A percentile compares a stretch with the other conserved stretches of the same genome.
phyloP scores from a whole-genome alignment of 2,888 invertebrate genomes.

The Danaus chrysippus region DNA sequence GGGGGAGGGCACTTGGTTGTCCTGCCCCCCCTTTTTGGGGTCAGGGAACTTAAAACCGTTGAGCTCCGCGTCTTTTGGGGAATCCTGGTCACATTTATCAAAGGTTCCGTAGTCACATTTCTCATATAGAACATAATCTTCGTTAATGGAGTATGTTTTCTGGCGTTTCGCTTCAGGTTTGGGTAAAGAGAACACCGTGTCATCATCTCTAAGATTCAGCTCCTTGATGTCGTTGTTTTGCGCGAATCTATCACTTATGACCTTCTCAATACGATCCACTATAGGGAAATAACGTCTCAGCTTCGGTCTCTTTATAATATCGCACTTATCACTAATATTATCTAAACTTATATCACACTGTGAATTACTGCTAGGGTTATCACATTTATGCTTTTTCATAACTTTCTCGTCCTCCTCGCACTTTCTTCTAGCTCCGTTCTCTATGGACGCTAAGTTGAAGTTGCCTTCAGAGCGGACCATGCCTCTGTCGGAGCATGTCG shows the following conservation, averaged over 20 bases:
- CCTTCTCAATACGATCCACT: slow-evolving; percentile 58
- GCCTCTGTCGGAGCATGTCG: slow-evolving; percentile 43
- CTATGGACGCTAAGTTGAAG: slow-evolving; percentile 55
- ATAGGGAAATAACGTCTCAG: slow-evolving; percentile 59
- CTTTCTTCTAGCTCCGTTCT: slow-evolving; percentile 51
- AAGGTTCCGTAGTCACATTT: slow-evolving; percentile 71
- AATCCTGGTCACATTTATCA: slow-evolving; percentile 51
- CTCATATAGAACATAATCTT: slow-evolving; percentile 63
- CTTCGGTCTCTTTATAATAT: slow-evolving; percentile 64
- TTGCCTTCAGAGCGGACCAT: slow-evolving; percentile 68
- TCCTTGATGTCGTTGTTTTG: slow-evolving; percentile 58
- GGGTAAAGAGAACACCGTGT: slow-evolving; percentile 58
- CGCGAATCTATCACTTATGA: slow-evolving; percentile 55
- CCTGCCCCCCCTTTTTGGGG: slow-evolving; percentile 38
- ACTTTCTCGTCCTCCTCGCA: slow-evolving; percentile 53
- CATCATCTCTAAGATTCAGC: slow-evolving; percentile 59
- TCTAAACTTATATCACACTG: slow-evolving; percentile 56
- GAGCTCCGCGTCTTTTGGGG: slow-evolving; percentile 42
- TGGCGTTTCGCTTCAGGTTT: slow-evolving; percentile 56
- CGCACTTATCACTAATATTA: slow-evolving; percentile 43
- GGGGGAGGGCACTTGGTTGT: slow-evolving; percentile 81
- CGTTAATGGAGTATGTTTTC: slow-evolving; percentile 61
- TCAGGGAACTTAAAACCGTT: slow-evolving; percentile 53
- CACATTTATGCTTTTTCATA: slow-evolving; percentile 73
- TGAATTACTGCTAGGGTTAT: slow-evolving; percentile 59